phyloP scores from a whole-genome alignment of 2,113 vertebrate species.

The Spermophilus dauricus region DNA sequence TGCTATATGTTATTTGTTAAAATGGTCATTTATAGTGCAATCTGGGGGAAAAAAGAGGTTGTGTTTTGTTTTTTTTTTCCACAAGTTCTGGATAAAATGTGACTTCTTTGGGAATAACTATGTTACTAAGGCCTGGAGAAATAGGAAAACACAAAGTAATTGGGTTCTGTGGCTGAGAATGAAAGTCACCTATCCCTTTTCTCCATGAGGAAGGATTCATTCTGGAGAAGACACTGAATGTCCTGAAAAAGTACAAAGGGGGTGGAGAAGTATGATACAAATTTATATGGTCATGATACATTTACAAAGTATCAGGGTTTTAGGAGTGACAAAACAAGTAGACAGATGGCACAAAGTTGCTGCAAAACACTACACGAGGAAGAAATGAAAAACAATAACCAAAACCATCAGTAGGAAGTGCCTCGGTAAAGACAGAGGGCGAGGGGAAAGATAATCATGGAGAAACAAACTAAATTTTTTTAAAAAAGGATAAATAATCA shows the following conservation, averaged over 20 bases:
- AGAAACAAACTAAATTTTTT: too few species aligned
- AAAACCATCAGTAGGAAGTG: too few species aligned
- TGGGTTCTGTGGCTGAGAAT: slow-evolving; percentile 1
- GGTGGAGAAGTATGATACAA: background rate
- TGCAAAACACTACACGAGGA: too few species aligned
- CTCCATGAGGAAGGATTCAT: background rate
- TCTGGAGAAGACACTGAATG: background rate
- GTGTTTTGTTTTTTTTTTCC: background rate
- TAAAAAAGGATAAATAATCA: too few species aligned
- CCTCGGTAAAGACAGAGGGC: too few species aligned
- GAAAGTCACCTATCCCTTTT: background rate
- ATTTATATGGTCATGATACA: background rate
- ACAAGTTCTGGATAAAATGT: slow-evolving; percentile 3
- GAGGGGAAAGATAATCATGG: too few species aligned
- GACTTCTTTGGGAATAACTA: slow-evolving; percentile 16
- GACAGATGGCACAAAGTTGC: background rate
- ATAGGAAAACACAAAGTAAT: slow-evolving; percentile 5
- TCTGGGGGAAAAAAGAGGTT: background rate
- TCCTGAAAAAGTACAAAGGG: background rate
- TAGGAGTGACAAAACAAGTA: background rate
- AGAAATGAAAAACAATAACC: too few species aligned
- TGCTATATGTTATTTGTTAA: background rate
- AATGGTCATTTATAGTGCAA: background rate
- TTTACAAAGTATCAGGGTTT: background rate
- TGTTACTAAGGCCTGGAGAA: slow-evolving; percentile 35